Percentiles rank a stretch among this genome's conserved stretches.
Conservation (phyloP, 2,797 vertebrate species). For the Potorous gilbertii region DNA sequence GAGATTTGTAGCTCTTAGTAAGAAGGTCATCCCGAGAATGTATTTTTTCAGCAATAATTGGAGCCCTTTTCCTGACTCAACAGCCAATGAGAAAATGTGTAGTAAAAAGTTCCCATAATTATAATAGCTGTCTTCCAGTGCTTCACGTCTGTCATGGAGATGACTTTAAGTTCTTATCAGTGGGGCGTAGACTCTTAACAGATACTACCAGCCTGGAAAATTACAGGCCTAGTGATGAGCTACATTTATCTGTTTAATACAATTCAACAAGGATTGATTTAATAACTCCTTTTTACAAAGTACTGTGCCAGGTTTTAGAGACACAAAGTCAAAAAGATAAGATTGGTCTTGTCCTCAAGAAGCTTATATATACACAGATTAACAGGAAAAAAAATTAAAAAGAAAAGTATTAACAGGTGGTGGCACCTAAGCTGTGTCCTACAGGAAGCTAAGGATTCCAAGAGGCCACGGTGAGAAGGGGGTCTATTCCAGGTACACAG, state of each 20-base stretch:
- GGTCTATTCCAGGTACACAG: neutral
- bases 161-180: neutral
- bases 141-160: neutral
- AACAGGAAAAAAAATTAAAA: no score
- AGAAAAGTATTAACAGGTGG: neutral
- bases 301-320: neutral
- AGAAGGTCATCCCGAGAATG: neutral
- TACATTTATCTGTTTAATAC: neutral
- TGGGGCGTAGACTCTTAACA: neutral
- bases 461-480: neutral
- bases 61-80: neutral
- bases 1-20: conserved; percentile 13
- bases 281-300: neutral
- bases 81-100: neutral
- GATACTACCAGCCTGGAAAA: neutral
- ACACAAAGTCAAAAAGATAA: neutral
- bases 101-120: neutral
- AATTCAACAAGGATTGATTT: neutral
- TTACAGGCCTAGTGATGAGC: neutral
- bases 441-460: neutral
- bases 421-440: neutral
- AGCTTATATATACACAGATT: neutral
- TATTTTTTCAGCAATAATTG: neutral
- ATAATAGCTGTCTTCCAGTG: neutral
- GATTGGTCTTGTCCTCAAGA: neutral